phyloP scores from a whole-genome alignment of 1,140 invertebrate species.

The Chelonus insularis region DNA sequence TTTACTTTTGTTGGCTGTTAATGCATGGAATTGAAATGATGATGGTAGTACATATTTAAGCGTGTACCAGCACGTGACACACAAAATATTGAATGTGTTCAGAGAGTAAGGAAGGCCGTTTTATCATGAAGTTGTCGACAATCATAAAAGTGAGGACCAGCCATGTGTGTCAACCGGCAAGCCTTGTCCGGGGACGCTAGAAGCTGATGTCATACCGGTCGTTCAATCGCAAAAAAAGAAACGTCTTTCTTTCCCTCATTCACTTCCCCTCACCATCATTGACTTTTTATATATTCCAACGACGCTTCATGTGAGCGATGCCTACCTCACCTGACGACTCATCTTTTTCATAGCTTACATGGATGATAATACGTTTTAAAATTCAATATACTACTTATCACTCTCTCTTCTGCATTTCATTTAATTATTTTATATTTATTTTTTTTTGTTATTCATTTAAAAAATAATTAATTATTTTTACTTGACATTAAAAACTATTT shows the following conservation, averaged over 20 bases:
- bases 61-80: too few relatives aligned
- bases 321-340: not conserved
- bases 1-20: too few relatives aligned
- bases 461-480: too few relatives aligned
- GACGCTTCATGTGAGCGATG: not conserved
- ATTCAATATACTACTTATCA: too few relatives aligned
- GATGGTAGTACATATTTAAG: too few relatives aligned
- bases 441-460: too few relatives aligned
- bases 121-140: constrained; percentile 19
- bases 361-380: too few relatives aligned
- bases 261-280: not conserved
- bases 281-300: constrained; percentile 4
- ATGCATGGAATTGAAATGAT: too few relatives aligned
- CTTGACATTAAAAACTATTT: too few relatives aligned
- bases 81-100: too few relatives aligned
- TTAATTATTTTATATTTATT: too few relatives aligned
- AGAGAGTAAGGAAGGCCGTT: constrained; percentile 25
- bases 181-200: constrained; percentile 33
- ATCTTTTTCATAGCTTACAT: constrained; percentile 6
- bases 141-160: constrained; percentile 28
- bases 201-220: constrained; percentile 32
- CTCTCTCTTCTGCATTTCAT: too few relatives aligned
- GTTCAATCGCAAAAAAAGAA: constrained; percentile 24
- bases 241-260: constrained; percentile 18
- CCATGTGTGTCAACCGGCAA: constrained; percentile 36